Evolutionary conservation across 1,140 invertebrate genomes (phyloP).

Genomic region (Condylostylus longicornis): DNA sequence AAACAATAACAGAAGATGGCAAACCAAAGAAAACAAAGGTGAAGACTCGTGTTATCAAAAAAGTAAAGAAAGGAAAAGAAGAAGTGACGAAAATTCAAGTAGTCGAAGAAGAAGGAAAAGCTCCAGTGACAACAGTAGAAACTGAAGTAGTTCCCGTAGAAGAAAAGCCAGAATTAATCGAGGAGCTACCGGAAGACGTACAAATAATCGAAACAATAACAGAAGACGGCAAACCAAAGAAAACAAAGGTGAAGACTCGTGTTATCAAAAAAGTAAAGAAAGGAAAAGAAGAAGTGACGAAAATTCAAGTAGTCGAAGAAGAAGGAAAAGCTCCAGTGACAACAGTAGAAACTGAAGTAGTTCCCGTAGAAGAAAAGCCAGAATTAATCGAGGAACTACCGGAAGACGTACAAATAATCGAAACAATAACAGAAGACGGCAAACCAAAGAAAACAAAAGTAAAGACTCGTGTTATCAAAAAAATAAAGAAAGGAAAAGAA

Average conservation of each 20-base stretch:
- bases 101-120: too few relatives aligned
- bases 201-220: constrained; percentile 15
- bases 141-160: too few relatives aligned
- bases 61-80: too few relatives aligned
- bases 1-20: too few relatives aligned
- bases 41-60: too few relatives aligned
- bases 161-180: too few relatives aligned
- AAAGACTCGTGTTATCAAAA: constrained; percentile 24
- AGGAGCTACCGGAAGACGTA: too few relatives aligned
- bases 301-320: constrained; percentile 21
- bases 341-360: constrained; percentile 15
- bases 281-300: constrained; percentile 27
- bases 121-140: too few relatives aligned
- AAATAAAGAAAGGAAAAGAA: constrained; percentile 19
- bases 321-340: constrained; percentile 15
- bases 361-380: constrained; percentile 10
- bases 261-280: constrained; percentile 13
- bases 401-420: constrained; percentile 23
- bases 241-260: constrained; percentile 14
- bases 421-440: constrained; percentile 19
- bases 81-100: too few relatives aligned
- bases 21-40: too few relatives aligned
- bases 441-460: constrained; percentile 21
- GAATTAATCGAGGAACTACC: constrained; percentile 24
- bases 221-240: constrained; percentile 12